These are phyloP conservation scores for Champsocephalus gunnari DNA, from an alignment of 2,797 vertebrate species.

Conservation along the genomic window DNA sequence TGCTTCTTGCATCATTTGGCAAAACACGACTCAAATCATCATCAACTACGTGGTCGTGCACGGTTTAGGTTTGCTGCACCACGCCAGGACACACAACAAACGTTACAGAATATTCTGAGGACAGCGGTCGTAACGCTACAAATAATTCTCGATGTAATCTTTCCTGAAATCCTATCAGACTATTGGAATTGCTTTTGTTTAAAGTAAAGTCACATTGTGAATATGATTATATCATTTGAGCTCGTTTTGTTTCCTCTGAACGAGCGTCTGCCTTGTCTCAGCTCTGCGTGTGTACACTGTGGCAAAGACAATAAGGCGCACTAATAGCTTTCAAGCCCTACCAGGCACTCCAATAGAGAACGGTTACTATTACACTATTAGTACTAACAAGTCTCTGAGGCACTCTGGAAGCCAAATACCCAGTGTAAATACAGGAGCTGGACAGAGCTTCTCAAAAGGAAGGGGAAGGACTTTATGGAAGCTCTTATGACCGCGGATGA, in stretches of 20 bases:
- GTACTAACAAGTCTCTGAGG: constrained; percentile 51
- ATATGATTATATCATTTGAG: constrained; percentile 37
- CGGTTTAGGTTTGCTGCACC: constrained; percentile 1
- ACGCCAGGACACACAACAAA: not conserved
- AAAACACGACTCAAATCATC: not conserved
- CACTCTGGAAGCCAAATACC: constrained; percentile 15
- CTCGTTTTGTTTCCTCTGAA: constrained; percentile 33
- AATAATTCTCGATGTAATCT: not conserved
- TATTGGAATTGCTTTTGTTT: constrained; percentile 6
- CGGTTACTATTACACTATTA: constrained; percentile 61
- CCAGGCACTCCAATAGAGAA: constrained; percentile 49
- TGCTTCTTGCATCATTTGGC: constrained; percentile 25
- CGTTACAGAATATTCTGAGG: constrained; percentile 3
- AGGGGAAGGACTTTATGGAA: constrained; percentile 7
- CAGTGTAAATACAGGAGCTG: constrained; percentile 55
- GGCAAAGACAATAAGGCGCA: constrained; percentile 51
- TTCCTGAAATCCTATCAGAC: not conserved
- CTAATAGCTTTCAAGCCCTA: constrained; percentile 48
- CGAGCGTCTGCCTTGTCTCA: constrained; percentile 41
- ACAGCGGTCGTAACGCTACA: not conserved
- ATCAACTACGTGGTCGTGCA: not conserved
- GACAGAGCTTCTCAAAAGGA: constrained; percentile 24
- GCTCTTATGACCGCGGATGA: constrained; percentile 5
- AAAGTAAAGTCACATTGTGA: constrained; percentile 10
- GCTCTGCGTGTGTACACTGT: constrained; percentile 29